phyloP scores from a whole-genome alignment of 2,797 vertebrate species.

The Novumbra hubbsi region DNA sequence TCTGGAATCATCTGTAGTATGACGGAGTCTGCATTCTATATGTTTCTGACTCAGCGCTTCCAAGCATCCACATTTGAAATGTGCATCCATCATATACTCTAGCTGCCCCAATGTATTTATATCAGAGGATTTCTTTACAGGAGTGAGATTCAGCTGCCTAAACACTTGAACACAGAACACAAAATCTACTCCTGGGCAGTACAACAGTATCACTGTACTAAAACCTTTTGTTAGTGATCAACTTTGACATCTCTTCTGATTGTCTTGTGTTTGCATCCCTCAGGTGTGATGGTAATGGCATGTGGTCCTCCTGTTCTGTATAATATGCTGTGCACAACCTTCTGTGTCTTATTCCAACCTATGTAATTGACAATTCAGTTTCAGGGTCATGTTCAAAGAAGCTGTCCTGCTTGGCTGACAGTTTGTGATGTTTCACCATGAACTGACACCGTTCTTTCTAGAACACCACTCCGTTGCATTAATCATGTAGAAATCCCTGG shows the following conservation, averaged over 20 bases:
- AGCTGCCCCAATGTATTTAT: slow-evolving; percentile 18
- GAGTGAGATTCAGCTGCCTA: slow-evolving; percentile 29
- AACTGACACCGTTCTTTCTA: not conserved
- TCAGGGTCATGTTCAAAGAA: too few relatives aligned
- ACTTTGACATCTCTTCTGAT: too few relatives aligned
- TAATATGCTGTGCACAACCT: too few relatives aligned
- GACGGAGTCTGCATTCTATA: not conserved
- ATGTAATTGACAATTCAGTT: too few relatives aligned
- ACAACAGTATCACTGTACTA: not conserved
- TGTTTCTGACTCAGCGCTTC: slow-evolving; percentile 8
- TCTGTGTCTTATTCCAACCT: too few relatives aligned
- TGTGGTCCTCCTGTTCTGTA: too few relatives aligned
- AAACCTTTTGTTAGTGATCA: too few relatives aligned
- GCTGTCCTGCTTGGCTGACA: too few relatives aligned
- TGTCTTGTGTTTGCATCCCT: too few relatives aligned
- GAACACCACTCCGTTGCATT: not conserved
- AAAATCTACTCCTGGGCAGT: slow-evolving; percentile 26
- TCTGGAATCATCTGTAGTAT: slow-evolving; percentile 8
- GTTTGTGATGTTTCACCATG: not conserved
- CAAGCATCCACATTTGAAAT: slow-evolving; percentile 12
- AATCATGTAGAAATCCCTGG: not conserved
- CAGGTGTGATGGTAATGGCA: too few relatives aligned
- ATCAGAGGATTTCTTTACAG: slow-evolving; percentile 25
- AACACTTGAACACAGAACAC: slow-evolving; percentile 25
- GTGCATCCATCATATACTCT: slow-evolving; percentile 8